Percentiles rank a stretch among this genome's conserved stretches.
Evolutionary conservation across 2,888 invertebrate species (phyloP).

Genomic region (Venusia cambrica): DNA sequence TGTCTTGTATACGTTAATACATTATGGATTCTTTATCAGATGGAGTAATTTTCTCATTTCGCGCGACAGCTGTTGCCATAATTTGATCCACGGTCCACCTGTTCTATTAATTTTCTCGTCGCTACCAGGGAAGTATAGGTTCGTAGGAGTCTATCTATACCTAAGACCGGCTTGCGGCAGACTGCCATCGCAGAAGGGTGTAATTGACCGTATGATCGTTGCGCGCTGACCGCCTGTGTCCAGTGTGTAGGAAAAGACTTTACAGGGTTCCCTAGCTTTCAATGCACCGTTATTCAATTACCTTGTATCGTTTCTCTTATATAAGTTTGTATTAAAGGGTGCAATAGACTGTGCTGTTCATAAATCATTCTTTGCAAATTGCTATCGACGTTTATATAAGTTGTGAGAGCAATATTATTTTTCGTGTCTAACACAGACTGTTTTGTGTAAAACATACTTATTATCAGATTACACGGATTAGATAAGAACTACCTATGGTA

Average conservation of each 20-base stretch:
- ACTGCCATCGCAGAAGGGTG: slow-evolving; percentile 45
- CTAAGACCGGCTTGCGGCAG: slow-evolving; percentile 26
- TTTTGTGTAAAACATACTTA: slow-evolving; percentile 31
- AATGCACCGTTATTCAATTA: slow-evolving; percentile 12
- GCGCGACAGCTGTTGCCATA: slow-evolving; percentile 25
- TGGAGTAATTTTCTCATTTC: slow-evolving; percentile 21
- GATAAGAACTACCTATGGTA: no score
- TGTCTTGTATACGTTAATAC: no score
- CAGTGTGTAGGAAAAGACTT: slow-evolving; percentile 52
- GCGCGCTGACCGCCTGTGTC: slow-evolving; percentile 58
- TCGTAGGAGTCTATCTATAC: slow-evolving; percentile 32
- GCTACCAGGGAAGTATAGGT: slow-evolving; percentile 28
- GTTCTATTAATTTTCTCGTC: slow-evolving; percentile 30
- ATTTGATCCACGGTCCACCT: slow-evolving; percentile 32
- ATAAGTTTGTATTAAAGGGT: no score
- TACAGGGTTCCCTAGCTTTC: slow-evolving; percentile 48
- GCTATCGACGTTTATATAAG: slow-evolving; percentile 12
- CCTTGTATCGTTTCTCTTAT: slow-evolving; percentile 3
- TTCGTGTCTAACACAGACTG: slow-evolving; percentile 25
- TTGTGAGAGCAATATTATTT: slow-evolving; percentile 21
- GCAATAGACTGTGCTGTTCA: no score
- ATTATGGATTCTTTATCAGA: slow-evolving; percentile 7
- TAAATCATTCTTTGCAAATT: background rate
- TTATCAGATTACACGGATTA: slow-evolving; percentile 31
- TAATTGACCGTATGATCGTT: slow-evolving; percentile 71